Evolutionary conservation across 2,888 invertebrate species (phyloP).

Genomic region (Perizoma flavofasciatum): DNA sequence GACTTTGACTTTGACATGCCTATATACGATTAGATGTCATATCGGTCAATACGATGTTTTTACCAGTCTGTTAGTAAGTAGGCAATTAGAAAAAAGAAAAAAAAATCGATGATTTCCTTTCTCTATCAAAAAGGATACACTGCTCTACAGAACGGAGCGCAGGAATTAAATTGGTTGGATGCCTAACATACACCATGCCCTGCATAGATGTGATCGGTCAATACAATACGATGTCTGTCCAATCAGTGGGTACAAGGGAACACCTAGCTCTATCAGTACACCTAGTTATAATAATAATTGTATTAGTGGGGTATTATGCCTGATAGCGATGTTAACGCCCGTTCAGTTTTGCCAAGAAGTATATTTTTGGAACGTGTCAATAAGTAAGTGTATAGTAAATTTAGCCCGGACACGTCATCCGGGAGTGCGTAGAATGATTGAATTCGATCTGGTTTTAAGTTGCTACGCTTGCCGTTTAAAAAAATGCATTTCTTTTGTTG

Average conservation of each 20-base stretch:
- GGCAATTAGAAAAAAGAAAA: too few relatives aligned
- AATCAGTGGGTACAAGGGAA: conserved; percentile 11
- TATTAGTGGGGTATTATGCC: conserved; percentile 71
- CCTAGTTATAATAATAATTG: conserved; percentile 43
- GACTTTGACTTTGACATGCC: too few relatives aligned
- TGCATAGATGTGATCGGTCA: conserved; percentile 14
- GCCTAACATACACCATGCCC: too few relatives aligned
- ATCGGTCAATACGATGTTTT: conserved; percentile 14
- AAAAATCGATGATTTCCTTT: too few relatives aligned
- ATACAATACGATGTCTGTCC: conserved; percentile 12
- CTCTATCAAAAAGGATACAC: conserved; percentile 5
- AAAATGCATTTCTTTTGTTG: conserved; percentile 47
- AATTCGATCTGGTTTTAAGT: conserved; percentile 57
- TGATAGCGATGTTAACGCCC: conserved; percentile 82
- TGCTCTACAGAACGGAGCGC: conserved; percentile 26
- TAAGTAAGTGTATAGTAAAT: conserved; percentile 82
- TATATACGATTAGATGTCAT: conserved; percentile 9
- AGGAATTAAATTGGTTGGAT: conserved; percentile 22
- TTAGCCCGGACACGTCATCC: conserved; percentile 78
- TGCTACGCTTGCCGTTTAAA: conserved; percentile 32
- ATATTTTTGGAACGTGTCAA: conserved; percentile 83
- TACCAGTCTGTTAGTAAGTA: too few relatives aligned
- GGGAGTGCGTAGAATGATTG: conserved; percentile 67
- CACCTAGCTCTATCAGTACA: conserved; percentile 25
- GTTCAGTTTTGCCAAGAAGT: conserved; percentile 82